These are phyloP conservation scores for Dendrophyllia cribrosa DNA, from an alignment of 64 coral and sea anemone species.

Conservation along the genomic window DNA sequence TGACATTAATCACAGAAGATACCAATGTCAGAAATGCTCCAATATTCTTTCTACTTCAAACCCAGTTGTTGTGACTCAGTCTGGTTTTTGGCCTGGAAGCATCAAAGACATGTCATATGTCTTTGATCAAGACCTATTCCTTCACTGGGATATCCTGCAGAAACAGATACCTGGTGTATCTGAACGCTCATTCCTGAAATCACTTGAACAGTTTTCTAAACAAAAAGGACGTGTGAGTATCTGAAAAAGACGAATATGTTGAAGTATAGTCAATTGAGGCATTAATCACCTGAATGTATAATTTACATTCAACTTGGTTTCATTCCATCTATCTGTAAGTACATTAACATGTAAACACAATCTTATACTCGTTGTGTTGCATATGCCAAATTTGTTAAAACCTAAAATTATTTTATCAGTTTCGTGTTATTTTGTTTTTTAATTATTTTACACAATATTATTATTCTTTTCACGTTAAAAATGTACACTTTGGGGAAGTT, in stretches of 20 bases:
- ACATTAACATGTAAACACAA: too few relatives aligned
- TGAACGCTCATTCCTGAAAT: slow-evolving; percentile 69
- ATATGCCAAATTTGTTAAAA: neutral
- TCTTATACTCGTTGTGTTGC: neutral
- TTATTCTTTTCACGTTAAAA: too few relatives aligned
- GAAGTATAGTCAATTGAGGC: neutral
- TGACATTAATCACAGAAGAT: slow-evolving; percentile 42
- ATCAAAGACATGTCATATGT: slow-evolving; percentile 37
- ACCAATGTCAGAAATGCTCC: slow-evolving; percentile 32
- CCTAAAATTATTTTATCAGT: too few relatives aligned
- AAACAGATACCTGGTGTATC: slow-evolving; percentile 76
- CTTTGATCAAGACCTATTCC: slow-evolving; percentile 70
- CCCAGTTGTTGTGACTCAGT: slow-evolving; percentile 52
- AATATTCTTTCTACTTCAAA: slow-evolving; percentile 34
- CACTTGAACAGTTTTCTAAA: slow-evolving; percentile 69
- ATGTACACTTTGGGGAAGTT: too few relatives aligned
- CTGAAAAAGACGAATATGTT: neutral
- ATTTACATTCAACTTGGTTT: neutral
- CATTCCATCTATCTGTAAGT: too few relatives aligned
- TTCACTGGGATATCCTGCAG: slow-evolving; percentile 75
- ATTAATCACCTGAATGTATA: neutral
- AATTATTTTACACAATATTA: too few relatives aligned
- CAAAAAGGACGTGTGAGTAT: slow-evolving; percentile 65
- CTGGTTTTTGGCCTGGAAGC: slow-evolving; percentile 79
- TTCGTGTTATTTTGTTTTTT: too few relatives aligned